A percentile compares a stretch with the other conserved stretches of the same genome.
Conservation (phyloP, 1,140 invertebrate genomes). For the Drosophila teissieri region DNA sequence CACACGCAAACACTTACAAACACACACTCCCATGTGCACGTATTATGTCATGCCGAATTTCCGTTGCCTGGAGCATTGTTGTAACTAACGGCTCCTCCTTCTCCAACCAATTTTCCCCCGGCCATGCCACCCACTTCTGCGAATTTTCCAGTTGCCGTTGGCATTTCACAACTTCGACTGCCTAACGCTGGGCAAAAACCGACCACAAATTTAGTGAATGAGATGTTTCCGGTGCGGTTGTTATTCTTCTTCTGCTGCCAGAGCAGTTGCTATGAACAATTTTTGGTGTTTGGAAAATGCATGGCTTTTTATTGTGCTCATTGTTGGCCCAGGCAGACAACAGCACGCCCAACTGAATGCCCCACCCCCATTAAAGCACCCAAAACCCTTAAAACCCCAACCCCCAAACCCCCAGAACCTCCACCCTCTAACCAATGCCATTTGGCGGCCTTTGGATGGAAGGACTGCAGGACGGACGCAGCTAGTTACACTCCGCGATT, state of each 20-base stretch:
- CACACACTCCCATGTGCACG: conserved; percentile 65
- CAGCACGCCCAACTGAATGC: conserved; percentile 57
- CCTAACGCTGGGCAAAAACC: conserved; percentile 76
- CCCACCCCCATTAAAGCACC: conserved; percentile 3
- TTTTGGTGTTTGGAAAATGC: conserved; percentile 83
- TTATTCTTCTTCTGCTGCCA: conserved; percentile 55
- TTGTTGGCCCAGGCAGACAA: conserved; percentile 62
- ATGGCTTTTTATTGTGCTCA: conserved; percentile 82
- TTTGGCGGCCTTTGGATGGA: conserved; percentile 13
- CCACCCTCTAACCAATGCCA: conserved; percentile 22
- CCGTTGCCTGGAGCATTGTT: conserved; percentile 79
- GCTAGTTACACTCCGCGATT: conserved; percentile 62
- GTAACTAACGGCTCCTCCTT: conserved; percentile 70
- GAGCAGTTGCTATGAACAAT: conserved; percentile 53
- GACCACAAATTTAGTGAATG: conserved; percentile 83
- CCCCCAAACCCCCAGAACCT: too few species aligned
- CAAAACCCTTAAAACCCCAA: not conserved
- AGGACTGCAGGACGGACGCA: conserved; percentile 16
- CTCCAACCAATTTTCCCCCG: conserved; percentile 7
- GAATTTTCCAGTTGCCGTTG: conserved; percentile 54
- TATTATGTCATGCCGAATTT: conserved; percentile 83
- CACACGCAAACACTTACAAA: conserved; percentile 11
- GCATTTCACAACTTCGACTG: conserved; percentile 81
- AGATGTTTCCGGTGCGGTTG: conserved; percentile 82
- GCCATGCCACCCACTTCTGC: conserved; percentile 10